Base-by-base conservation (phyloP, 1,140 invertebrate species). In the Calosoma granatense region DNA sequence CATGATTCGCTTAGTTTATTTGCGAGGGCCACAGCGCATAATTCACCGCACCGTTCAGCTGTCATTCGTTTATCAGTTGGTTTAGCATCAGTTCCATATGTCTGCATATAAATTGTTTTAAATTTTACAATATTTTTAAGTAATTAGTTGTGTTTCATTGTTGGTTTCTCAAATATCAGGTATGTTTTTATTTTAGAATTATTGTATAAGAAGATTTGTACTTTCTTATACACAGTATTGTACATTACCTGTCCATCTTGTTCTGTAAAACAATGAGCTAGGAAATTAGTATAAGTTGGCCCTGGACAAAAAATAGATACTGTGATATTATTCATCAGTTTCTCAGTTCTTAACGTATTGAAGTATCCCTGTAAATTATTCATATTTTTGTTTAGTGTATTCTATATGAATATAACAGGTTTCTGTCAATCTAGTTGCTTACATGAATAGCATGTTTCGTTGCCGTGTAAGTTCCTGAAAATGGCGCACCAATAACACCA, bases 361-460 rank as follows among this genome's bases (percentile, higher is more conserved):
- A 87, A 84, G 64, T 90, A 92, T 17, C 87, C 86, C 85, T 88
- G 62, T 56, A 73, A 72, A 61, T 59, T 60, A n/a, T n/a, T 53
- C 60, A 47, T 47, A 47, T 4, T 47, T 11, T 9, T 47, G 15
- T 47, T 47, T 6, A 36, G n/a, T 36, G 26, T 36, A 36, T 9
- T 9, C 26, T 9, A n/a, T 36, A 9, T 9, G 6, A 36, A 36
- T 36, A 36, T 36, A 6, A 36, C n/a, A 36, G n/a, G n/a, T 36
- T 36, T 36, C 26, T n/a, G n/a, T 36, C 26, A 36, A n/a, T 36
- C n/a, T n/a, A 36, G 6, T 36, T 36, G 26, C 63, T 63, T 74
- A 90, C 90, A 65, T 92, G 87, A 41, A 94, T 64, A 1, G 90
- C 88, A 72, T 88, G 83, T 72, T 94, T 94, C 1, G 86, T 76